Evolutionary conservation across 2,113 vertebrate species (phyloP).

Genomic region (Chrysemys picta): DNA sequence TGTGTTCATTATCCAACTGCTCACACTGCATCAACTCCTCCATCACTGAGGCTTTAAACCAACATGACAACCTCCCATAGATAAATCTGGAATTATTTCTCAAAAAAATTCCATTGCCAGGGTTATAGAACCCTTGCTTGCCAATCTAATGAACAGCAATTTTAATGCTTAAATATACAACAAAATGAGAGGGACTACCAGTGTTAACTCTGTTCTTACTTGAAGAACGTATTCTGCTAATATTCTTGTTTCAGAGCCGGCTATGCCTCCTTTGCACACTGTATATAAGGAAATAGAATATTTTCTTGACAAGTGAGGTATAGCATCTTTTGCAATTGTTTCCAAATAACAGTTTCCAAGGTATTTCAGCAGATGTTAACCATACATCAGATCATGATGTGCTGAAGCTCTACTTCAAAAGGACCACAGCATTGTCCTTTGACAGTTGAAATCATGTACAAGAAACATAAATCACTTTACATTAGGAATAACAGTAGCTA

Average conservation of each 20-base stretch:
- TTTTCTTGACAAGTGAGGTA: conserved; percentile 8
- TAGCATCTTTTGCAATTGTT: background rate
- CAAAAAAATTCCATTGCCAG: conserved; percentile 15
- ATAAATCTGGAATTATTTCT: conserved; percentile 43
- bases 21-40: conserved; percentile 28
- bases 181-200: conserved; percentile 11
- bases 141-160: conserved; percentile 17
- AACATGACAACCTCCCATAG: background rate
- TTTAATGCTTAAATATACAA: background rate
- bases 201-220: background rate
- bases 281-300: background rate
- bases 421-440: conserved; percentile 4
- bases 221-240: conserved; percentile 12
- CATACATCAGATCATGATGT: background rate
- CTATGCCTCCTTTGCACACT: conserved; percentile 1
- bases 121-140: conserved; percentile 24
- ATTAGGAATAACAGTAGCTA: background rate
- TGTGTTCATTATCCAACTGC: conserved; percentile 28
- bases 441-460: background rate
- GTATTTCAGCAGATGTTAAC: conserved; percentile 8
- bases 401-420: conserved; percentile 8
- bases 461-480: background rate
- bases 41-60: conserved; percentile 40
- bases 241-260: background rate
- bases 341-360: background rate